Conservation (phyloP, 2,888 invertebrate genomes). For the Syrphus vitripennis region DNA sequence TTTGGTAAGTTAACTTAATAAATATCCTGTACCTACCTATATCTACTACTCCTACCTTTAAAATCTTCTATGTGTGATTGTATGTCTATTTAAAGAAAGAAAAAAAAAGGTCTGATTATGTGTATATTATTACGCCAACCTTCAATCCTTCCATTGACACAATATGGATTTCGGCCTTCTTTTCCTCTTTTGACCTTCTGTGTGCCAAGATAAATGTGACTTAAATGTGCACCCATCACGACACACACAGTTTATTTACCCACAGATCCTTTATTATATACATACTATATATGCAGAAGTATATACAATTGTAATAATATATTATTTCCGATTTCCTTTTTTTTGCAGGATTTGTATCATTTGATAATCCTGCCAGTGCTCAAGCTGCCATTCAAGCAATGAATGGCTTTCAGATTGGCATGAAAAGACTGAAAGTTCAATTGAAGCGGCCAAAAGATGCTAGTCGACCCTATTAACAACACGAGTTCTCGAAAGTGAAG, state of each 20-base stretch:
- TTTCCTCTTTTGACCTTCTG: conserved; percentile 19
- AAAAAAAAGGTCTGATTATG: not conserved
- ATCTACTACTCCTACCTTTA: too few species aligned
- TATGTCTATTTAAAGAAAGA: not conserved
- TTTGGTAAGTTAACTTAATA: conserved; percentile 89
- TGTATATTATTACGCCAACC: not conserved
- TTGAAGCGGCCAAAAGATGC: conserved; percentile 99
- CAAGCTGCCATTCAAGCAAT: conserved; percentile 99
- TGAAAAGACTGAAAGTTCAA: conserved; percentile 99
- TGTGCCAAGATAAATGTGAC: conserved; percentile 44
- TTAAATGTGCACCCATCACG: conserved; percentile 32
- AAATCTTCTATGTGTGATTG: too few species aligned
- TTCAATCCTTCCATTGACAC: conserved; percentile 19
- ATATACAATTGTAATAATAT: conserved; percentile 9
- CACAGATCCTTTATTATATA: not conserved
- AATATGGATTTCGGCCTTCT: not conserved
- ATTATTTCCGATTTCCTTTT: conserved; percentile 24
- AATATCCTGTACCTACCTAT: not conserved
- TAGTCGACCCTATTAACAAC: conserved; percentile 97
- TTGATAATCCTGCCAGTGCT: conserved; percentile 99
- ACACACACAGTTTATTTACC: conserved; percentile 9
- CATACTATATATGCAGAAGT: too few species aligned
- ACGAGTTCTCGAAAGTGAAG: conserved; percentile 80
- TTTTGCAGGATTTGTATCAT: conserved; percentile 96
- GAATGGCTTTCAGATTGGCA: conserved; percentile 99